Conservation (phyloP, 2,113 vertebrate species). For the Hystrix cristata region DNA sequence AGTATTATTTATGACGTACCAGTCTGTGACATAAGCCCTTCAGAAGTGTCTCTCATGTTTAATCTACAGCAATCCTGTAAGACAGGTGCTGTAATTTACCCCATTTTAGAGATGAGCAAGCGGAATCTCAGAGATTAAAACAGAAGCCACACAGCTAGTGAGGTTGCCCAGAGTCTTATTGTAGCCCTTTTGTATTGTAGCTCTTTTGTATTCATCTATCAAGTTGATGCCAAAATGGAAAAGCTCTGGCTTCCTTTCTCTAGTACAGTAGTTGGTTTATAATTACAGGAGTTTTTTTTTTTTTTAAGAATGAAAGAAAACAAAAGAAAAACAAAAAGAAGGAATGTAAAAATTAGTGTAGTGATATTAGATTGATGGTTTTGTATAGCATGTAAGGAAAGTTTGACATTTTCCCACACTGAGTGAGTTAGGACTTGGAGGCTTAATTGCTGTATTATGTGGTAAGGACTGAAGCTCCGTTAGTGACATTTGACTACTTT, state of each 20-base stretch:
- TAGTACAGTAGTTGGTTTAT: neutral
- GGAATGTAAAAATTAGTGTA: neutral
- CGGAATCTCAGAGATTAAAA: slow-evolving; percentile 1
- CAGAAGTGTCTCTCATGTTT: slow-evolving; percentile 3
- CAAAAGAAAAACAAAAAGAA: neutral
- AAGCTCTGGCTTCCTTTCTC: slow-evolving; percentile 4
- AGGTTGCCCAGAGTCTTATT: neutral
- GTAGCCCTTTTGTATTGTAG: neutral
- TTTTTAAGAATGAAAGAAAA: neutral
- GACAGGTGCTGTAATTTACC: neutral
- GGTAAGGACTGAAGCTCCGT: neutral
- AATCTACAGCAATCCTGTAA: neutral
- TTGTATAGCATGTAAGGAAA: neutral
- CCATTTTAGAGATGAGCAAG: neutral
- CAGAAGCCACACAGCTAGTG: neutral
- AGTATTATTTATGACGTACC: neutral
- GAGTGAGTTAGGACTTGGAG: neutral
- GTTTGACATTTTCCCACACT: neutral
- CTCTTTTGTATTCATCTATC: neutral
- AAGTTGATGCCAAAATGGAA: neutral
- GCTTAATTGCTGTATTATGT: neutral
- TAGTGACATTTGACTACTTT: slow-evolving; percentile 32
- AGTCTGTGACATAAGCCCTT: neutral
- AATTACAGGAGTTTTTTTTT: neutral
- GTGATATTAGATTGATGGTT: neutral